Evolutionary conservation across 1,140 invertebrate genomes (phyloP).

Genomic region (Halyomorpha halys): DNA sequence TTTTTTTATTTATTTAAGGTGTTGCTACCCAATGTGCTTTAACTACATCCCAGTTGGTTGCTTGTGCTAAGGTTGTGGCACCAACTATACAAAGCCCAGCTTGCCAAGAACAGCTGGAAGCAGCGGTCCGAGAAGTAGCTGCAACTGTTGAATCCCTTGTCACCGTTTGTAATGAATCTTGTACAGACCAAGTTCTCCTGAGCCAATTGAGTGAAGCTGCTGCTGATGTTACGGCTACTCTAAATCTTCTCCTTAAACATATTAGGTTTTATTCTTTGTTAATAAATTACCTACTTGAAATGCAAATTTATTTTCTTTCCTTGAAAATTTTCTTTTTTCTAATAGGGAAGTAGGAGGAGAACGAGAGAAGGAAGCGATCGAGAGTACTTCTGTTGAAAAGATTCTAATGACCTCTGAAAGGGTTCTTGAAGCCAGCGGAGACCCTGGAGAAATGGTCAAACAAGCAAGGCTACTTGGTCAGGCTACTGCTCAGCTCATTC

Average conservation of each 20-base stretch:
- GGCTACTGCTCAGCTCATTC: conserved; percentile 83
- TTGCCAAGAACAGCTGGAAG: conserved; percentile 88
- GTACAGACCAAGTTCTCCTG: conserved; percentile 54
- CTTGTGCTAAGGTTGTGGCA: conserved; percentile 90
- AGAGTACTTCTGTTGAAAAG: conserved; percentile 78
- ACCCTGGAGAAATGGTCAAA: conserved; percentile 86
- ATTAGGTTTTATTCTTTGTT: conserved; percentile 49
- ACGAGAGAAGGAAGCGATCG: conserved; percentile 43
- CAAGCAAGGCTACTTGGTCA: conserved; percentile 86
- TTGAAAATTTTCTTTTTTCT: conserved; percentile 15
- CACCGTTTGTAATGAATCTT: conserved; percentile 65
- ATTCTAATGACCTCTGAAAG: conserved; percentile 85
- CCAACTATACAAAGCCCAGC: conserved; percentile 77
- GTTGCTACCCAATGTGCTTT: conserved; percentile 93
- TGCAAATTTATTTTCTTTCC: neutral
- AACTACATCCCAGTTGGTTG: conserved; percentile 93
- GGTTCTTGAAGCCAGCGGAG: conserved; percentile 69
- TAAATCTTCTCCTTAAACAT: conserved; percentile 84
- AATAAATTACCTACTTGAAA: neutral
- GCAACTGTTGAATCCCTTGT: conserved; percentile 86
- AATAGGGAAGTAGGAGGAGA: conserved; percentile 36
- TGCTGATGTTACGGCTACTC: conserved; percentile 73
- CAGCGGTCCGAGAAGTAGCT: conserved; percentile 85
- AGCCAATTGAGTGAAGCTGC: conserved; percentile 76
- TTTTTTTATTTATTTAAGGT: neutral